These are phyloP conservation scores for Brachystomella parvula DNA, from an alignment of 1,140 invertebrate genomes.

Conservation along the genomic window DNA sequence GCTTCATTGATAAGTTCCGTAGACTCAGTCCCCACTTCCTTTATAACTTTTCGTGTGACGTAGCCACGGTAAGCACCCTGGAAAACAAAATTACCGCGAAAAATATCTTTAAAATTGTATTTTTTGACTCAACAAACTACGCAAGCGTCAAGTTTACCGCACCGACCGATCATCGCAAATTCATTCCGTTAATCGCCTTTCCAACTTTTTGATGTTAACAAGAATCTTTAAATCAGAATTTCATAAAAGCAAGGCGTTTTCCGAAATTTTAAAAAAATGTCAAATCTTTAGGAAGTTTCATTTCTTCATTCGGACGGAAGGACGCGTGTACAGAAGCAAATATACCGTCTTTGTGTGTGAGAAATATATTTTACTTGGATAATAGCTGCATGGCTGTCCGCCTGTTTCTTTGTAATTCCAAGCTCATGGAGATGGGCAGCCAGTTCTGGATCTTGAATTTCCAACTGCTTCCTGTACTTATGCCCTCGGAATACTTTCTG, in stretches of 20 bases:
- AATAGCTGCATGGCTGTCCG: neutral
- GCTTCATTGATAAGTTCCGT: constrained; percentile 1
- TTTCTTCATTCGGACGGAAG: no score
- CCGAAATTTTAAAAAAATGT: neutral
- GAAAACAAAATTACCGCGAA: no score
- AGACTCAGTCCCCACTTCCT: neutral
- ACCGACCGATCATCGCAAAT: neutral
- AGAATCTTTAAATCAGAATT: no score
- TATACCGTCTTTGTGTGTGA: neutral
- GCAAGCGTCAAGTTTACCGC: neutral
- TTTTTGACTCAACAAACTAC: no score
- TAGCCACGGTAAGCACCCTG: neutral
- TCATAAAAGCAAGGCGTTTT: neutral
- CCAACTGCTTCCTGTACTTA: constrained; percentile 6
- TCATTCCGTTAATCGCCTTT: no score
- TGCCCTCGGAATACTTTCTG: constrained; percentile 21
- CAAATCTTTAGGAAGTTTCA: no score
- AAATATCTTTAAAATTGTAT: no score
- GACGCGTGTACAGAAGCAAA: no score
- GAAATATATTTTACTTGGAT: neutral
- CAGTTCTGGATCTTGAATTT: neutral
- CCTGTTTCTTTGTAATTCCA: neutral
- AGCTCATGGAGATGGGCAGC: neutral
- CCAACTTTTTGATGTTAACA: no score
- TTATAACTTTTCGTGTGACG: neutral